These are phyloP conservation scores for Abscondita cerata DNA, from an alignment of 2,888 invertebrate genomes.

Conservation along the genomic window DNA sequence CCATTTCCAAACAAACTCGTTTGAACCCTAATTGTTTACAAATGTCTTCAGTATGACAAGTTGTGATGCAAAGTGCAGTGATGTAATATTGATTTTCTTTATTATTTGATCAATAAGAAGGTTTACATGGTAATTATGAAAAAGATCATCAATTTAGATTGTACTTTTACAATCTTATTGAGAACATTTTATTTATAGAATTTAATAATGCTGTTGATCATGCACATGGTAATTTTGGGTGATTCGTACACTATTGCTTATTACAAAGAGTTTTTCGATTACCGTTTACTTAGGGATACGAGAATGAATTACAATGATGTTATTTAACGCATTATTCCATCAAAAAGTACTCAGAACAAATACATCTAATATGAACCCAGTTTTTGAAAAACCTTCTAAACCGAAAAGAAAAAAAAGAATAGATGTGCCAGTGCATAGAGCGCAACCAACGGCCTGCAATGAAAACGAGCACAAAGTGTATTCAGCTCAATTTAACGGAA, in stretches of 20 bases:
- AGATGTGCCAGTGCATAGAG: slow-evolving; percentile 52
- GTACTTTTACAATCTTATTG: too few species aligned
- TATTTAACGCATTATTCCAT: too few species aligned
- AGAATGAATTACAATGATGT: too few species aligned
- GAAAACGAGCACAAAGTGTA: slow-evolving; percentile 35
- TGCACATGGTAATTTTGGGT: too few species aligned
- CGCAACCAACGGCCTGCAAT: slow-evolving; percentile 12
- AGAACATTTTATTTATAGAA: too few species aligned
- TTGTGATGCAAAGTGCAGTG: background rate
- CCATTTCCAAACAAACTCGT: slow-evolving; percentile 35
- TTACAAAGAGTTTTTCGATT: too few species aligned
- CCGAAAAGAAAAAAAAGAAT: slow-evolving; percentile 45
- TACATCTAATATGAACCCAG: slow-evolving; percentile 55
- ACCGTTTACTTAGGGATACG: too few species aligned
- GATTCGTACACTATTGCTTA: too few species aligned
- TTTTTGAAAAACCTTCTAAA: slow-evolving; percentile 47
- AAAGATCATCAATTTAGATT: background rate
- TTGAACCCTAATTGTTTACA: slow-evolving; percentile 40
- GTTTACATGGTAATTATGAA: background rate
- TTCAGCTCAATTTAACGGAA: slow-evolving; percentile 49
- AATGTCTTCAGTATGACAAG: slow-evolving; percentile 27
- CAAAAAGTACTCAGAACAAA: slow-evolving; percentile 29
- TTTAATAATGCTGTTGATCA: too few species aligned
- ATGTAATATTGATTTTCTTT: slow-evolving; percentile 15
- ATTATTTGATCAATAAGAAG: slow-evolving; percentile 19